Evolutionary conservation across 2,797 vertebrate genomes (phyloP).

Genomic region (Megaceryle alcyon): DNA sequence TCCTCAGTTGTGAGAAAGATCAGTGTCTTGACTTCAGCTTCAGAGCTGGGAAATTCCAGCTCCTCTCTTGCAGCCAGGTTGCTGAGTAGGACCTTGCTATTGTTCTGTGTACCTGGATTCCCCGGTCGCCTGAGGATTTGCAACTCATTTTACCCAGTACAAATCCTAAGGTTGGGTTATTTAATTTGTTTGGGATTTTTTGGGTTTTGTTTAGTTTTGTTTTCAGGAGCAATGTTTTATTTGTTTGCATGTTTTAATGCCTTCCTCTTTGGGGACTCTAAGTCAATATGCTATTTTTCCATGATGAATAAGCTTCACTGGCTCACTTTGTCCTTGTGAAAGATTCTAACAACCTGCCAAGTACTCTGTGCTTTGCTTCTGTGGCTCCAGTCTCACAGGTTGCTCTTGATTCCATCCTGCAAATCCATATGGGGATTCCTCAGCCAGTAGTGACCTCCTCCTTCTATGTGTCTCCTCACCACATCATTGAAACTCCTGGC

Average conservation of each 20-base stretch:
- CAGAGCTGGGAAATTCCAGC: neutral
- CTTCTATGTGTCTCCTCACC: neutral
- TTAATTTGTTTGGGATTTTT: neutral
- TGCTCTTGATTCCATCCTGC: neutral
- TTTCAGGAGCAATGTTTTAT: neutral
- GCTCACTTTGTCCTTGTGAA: neutral
- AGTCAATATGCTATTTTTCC: neutral
- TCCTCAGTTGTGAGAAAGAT: neutral
- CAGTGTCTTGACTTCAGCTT: neutral
- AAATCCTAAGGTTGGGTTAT: neutral
- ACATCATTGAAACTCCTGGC: neutral
- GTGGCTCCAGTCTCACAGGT: neutral
- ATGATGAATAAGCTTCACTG: neutral
- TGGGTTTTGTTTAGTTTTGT: neutral
- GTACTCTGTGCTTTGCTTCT: neutral
- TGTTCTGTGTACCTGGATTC: neutral
- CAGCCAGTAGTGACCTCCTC: neutral
- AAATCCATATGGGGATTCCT: neutral
- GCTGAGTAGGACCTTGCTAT: neutral
- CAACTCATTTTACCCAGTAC: neutral
- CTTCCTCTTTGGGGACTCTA: neutral
- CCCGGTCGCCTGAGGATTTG: neutral
- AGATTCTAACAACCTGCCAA: neutral
- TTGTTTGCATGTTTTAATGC: conserved; percentile 7
- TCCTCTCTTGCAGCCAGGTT: neutral